phyloP scores from a whole-genome alignment of 2,113 vertebrate genomes.

The Apodemus speciosus region DNA sequence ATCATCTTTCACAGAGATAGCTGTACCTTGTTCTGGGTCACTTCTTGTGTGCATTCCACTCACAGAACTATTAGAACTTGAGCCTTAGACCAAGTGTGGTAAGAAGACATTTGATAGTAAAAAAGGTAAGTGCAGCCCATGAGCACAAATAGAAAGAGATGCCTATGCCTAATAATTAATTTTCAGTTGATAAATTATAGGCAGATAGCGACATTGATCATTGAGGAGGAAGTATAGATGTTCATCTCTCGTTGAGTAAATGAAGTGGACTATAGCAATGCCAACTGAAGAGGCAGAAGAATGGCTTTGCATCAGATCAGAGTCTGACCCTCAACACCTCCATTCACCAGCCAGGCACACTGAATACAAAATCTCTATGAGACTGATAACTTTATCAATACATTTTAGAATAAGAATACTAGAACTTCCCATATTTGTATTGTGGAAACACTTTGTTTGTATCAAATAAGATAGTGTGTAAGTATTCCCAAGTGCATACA shows the following conservation, averaged over 20 bases:
- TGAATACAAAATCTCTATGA: not conserved
- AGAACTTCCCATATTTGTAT: not conserved
- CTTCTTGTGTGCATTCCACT: not conserved
- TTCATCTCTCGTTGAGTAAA: not conserved
- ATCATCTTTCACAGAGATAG: not conserved
- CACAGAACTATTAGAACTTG: not conserved
- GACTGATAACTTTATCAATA: not conserved
- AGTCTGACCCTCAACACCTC: not conserved
- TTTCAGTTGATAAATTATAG: conserved; percentile 11
- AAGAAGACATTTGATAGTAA: not conserved
- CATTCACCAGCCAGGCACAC: not conserved
- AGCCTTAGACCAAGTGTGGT: not conserved
- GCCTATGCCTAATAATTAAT: conserved; percentile 43
- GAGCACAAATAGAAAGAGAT: conserved; percentile 37
- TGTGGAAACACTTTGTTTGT: not conserved
- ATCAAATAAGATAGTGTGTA: not conserved
- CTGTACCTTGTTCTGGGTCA: not conserved
- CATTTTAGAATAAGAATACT: not conserved
- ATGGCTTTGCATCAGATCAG: not conserved
- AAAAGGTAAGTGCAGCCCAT: not conserved
- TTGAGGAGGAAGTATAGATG: not conserved
- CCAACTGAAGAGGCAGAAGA: rapidly evolving
- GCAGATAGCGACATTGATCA: not conserved
- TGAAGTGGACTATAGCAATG: not conserved
- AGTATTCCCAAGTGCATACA: not conserved